Evolutionary conservation across 1,140 invertebrate genomes (phyloP), one percentile per base, ranked within the genome.

Genomic region (Lucilia sericata): DNA sequence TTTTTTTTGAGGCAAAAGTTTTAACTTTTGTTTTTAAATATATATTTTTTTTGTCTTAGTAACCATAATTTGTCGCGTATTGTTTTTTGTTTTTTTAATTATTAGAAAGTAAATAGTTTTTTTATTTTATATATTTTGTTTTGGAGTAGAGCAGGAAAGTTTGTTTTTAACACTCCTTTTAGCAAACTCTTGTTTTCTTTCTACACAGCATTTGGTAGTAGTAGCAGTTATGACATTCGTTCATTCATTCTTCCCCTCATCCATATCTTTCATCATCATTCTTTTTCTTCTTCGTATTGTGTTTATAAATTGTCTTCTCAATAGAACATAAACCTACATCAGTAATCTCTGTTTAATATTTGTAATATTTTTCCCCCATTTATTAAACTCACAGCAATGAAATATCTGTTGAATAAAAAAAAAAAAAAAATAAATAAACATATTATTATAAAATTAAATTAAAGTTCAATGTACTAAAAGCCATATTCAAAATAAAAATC

Each of bases 301-400:
- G 34, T 47, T 49, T 80, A 21, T 49, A 36, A 80, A 36, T 49
- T 80, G 17, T 80, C n/a, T 80, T 21, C 76, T 80, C 47, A 80
- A 49, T 80, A 49, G 19, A 25, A 80, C 21, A 80, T 80, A 80
- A 49, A 80, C 42, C 76, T 80, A 80, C 76, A 51, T 49, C 76
- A 80, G 76, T 80, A 80, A 80, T 80, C 76, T 80, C 76, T 65
- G 83, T 82, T 81, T 74, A 34, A 80, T 65, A 55, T 76, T 76
- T 82, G 70, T 74, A 30, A 30, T 30, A 30, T 88, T 89, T 49
- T 88, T 85, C 85, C 87, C 76, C 86, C 25, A 30, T 83, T 85
- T 85, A 74, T 85, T 85, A 87, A 86, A 88, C 89, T 91, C 89
- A 91, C 89, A 91, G 89, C 88, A 91, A 87, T 84, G 89, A 91